Evolutionary conservation across 2,888 invertebrate species (phyloP).

Genomic region (Onthophagus sagittarius): DNA sequence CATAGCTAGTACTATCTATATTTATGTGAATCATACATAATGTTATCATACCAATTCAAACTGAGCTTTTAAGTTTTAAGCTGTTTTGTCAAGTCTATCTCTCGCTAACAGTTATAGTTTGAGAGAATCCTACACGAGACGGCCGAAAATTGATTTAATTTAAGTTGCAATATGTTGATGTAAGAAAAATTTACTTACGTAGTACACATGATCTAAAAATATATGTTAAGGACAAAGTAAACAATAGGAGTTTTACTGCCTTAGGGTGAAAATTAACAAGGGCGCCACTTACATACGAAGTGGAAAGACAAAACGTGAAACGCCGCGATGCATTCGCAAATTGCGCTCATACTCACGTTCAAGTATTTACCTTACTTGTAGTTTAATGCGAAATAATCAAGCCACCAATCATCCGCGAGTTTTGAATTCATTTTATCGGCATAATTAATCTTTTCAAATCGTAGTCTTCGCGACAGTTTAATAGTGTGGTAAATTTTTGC

Average conservation of each 20-base stretch:
- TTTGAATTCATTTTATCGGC: not conserved
- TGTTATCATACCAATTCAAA: no score
- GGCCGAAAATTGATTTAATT: no score
- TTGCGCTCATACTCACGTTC: not conserved
- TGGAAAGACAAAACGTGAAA: not conserved
- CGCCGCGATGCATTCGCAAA: not conserved
- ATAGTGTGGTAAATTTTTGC: not conserved
- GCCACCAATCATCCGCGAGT: not conserved
- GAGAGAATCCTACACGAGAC: no score
- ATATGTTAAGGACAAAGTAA: not conserved
- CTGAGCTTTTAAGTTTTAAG: no score
- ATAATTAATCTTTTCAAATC: not conserved
- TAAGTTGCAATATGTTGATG: no score
- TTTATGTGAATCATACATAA: no score
- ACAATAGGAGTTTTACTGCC: not conserved
- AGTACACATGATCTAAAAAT: not conserved
- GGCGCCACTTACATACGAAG: not conserved
- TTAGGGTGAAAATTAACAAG: not conserved
- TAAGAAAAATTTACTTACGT: not conserved
- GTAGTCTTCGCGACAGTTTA: not conserved
- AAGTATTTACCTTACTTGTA: not conserved
- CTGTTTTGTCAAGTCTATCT: no score
- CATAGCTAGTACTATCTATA: no score
- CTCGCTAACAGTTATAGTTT: no score
- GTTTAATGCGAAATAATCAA: not conserved